phyloP scores from a whole-genome alignment of 2,797 vertebrate genomes.

The Danio choprae region DNA sequence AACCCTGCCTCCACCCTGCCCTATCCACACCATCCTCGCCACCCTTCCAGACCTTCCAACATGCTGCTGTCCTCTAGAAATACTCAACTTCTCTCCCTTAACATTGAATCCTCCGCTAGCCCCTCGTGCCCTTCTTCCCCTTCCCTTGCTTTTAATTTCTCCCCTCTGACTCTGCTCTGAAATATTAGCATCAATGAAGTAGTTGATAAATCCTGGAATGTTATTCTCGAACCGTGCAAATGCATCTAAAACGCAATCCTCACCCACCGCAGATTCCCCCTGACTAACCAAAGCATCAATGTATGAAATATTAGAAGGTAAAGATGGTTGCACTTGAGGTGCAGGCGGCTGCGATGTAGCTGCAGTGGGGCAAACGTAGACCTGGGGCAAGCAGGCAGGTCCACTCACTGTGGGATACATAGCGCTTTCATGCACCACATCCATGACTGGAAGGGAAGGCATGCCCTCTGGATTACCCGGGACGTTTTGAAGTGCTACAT shows the following conservation, averaged over 20 bases:
- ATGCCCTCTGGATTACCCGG: conserved; percentile 33
- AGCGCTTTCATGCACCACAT: conserved; percentile 14
- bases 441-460: conserved; percentile 18
- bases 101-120: conserved; percentile 40
- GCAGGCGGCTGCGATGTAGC: conserved; percentile 36
- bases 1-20: conserved; percentile 56
- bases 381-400: conserved; percentile 21
- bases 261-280: conserved; percentile 8
- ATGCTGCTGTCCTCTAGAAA: conserved; percentile 41
- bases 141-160: background rate
- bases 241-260: background rate
- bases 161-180: conserved; percentile 38
- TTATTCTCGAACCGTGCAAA: conserved; percentile 72
- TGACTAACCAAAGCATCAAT: background rate
- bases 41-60: conserved; percentile 69
- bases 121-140: conserved; percentile 36
- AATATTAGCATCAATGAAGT: conserved; percentile 67
- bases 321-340: background rate
- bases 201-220: conserved; percentile 76
- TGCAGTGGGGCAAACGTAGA: conserved; percentile 28
- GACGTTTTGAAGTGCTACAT: conserved; percentile 1
- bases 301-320: background rate
- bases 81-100: conserved; percentile 51
- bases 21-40: conserved; percentile 43
- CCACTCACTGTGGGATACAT: conserved; percentile 33